Evolutionary conservation across 2,888 invertebrate species (phyloP).

Genomic region (Eudasyphora cyanicolor): DNA sequence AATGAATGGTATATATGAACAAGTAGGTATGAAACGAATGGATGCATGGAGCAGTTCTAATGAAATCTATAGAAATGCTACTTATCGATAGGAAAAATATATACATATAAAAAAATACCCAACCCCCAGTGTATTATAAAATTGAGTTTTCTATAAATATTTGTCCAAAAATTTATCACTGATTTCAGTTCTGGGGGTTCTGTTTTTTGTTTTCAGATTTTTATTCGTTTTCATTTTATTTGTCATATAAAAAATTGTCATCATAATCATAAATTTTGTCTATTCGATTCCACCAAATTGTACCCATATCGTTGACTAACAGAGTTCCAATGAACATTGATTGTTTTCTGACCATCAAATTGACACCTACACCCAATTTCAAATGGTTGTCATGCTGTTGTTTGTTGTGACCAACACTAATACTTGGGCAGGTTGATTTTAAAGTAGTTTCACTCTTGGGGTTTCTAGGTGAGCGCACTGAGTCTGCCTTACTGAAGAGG

Average conservation of each 20-base stretch:
- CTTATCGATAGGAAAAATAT: neutral
- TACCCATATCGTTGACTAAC: slow-evolving; percentile 40
- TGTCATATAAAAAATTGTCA: slow-evolving; percentile 39
- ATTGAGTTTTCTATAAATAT: neutral
- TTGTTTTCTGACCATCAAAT: slow-evolving; percentile 52
- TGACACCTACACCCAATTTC: slow-evolving; percentile 44
- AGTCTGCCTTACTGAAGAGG: neutral
- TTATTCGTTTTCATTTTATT: neutral
- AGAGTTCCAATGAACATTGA: slow-evolving; percentile 14
- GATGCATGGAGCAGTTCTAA: neutral
- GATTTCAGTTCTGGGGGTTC: neutral
- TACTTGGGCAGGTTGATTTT: slow-evolving; percentile 4
- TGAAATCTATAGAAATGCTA: neutral
- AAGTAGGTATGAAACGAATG: neutral
- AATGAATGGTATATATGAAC: no score
- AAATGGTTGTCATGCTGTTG: slow-evolving; percentile 10
- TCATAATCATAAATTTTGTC: slow-evolving; percentile 44
- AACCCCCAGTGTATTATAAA: neutral
- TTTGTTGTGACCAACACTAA: neutral
- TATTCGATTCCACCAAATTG: neutral
- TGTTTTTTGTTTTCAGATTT: neutral
- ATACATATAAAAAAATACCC: neutral
- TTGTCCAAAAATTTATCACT: neutral
- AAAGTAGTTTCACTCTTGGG: neutral
- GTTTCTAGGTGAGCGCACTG: neutral